A percentile compares a stretch with the other conserved stretches of the same genome.
These are phyloP conservation scores for Cotesia chilonis DNA, from an alignment of 1,140 invertebrate species.

Conservation along the genomic window DNA sequence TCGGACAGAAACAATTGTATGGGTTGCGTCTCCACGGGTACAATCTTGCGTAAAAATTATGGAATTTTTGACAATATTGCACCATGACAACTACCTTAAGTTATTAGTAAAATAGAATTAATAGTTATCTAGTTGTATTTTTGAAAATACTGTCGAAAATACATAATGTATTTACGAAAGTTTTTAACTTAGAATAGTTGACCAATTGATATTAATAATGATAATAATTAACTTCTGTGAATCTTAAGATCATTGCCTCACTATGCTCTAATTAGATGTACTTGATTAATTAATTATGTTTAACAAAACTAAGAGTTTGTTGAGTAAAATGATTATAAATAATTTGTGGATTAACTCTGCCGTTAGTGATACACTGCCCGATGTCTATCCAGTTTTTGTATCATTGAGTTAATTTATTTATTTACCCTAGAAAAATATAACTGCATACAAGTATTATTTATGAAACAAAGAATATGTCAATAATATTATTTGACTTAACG, in stretches of 20 bases:
- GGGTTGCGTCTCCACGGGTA: too few species aligned
- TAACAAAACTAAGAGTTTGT: background rate
- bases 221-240: conserved; percentile 18
- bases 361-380: conserved; percentile 60
- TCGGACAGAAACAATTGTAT: too few species aligned
- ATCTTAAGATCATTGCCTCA: conserved; percentile 60
- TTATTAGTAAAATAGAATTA: too few species aligned
- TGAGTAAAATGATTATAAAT: conserved; percentile 13
- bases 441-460: background rate
- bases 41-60: too few species aligned
- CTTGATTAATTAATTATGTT: too few species aligned
- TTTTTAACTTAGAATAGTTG: background rate
- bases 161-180: background rate
- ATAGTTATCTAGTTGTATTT: too few species aligned
- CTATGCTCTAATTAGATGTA: conserved; percentile 44
- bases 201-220: background rate
- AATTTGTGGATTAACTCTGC: conserved; percentile 46
- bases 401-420: conserved; percentile 41
- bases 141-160: too few species aligned
- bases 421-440: background rate
- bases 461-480: too few species aligned
- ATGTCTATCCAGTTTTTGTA: conserved; percentile 56
- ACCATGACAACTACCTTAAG: too few species aligned
- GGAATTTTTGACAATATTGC: too few species aligned
- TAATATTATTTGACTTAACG: background rate